Evolutionary conservation across 2,888 invertebrate genomes (phyloP).

Genomic region (Noctuana brunneofusca): DNA sequence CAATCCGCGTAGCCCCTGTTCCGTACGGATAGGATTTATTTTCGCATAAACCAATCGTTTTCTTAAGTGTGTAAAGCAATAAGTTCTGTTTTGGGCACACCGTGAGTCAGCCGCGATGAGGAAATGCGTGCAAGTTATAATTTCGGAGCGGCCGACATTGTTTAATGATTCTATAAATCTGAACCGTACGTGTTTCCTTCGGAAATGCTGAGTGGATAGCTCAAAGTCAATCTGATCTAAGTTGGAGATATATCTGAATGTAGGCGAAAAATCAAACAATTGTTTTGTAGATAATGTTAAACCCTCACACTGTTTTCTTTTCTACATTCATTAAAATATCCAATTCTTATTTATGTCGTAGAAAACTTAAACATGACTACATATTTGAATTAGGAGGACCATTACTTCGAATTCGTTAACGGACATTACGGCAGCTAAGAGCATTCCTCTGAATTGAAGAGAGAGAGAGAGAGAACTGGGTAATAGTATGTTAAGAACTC

Average conservation of each 20-base stretch:
- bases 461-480: background rate
- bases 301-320: background rate
- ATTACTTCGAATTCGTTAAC: background rate
- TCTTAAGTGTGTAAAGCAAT: slow-evolving; percentile 60
- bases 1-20: slow-evolving; percentile 35
- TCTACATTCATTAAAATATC: background rate
- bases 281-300: background rate
- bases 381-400: background rate
- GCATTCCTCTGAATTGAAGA: background rate
- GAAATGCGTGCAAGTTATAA: slow-evolving; percentile 81
- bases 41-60: slow-evolving; percentile 38
- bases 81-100: slow-evolving; percentile 79
- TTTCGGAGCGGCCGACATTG: slow-evolving; percentile 76
- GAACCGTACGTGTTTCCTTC: slow-evolving; percentile 50
- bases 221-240: slow-evolving; percentile 6
- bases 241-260: background rate
- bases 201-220: slow-evolving; percentile 45
- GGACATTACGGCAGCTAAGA: background rate
- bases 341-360: too few species aligned
- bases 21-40: slow-evolving; percentile 42
- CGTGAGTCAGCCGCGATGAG: slow-evolving; percentile 78
- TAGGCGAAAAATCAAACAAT: background rate
- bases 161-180: slow-evolving; percentile 75
- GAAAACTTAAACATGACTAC: background rate
- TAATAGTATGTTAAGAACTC: background rate